Evolutionary conservation across 2,113 vertebrate genomes (phyloP).

Genomic region (Pagrus major): DNA sequence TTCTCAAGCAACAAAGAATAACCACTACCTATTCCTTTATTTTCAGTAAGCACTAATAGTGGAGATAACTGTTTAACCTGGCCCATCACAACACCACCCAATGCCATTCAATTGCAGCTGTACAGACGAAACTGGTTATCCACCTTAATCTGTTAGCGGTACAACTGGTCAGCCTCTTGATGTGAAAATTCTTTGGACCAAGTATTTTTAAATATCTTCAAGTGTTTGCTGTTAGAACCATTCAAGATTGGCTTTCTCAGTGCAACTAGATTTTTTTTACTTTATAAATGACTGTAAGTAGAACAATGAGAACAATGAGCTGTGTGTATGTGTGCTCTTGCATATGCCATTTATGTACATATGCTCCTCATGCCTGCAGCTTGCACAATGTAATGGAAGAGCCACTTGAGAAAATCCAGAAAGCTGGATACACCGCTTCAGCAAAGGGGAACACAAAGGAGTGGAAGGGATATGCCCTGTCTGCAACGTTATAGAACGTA

Average conservation of each 20-base stretch:
- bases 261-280: background rate
- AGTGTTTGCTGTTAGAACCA: background rate
- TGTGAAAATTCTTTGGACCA: too few relatives aligned
- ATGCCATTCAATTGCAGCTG: background rate
- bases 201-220: too few relatives aligned
- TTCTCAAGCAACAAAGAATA: too few relatives aligned
- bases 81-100: background rate
- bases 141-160: too few relatives aligned
- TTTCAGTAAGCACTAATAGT: background rate
- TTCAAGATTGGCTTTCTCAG: background rate
- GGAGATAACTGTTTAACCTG: background rate
- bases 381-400: constrained; percentile 84
- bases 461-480: constrained; percentile 86
- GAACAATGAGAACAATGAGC: background rate
- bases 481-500: constrained; percentile 86
- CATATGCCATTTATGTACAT: background rate
- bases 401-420: constrained; percentile 92
- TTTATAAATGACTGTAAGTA: background rate
- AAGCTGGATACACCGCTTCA: constrained; percentile 90
- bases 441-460: constrained; percentile 85
- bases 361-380: constrained; percentile 26
- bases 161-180: too few relatives aligned
- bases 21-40: background rate
- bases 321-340: background rate
- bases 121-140: background rate